Base-by-base conservation (phyloP, 2,113 vertebrate genomes). In the Centrocercus urophasianus region DNA sequence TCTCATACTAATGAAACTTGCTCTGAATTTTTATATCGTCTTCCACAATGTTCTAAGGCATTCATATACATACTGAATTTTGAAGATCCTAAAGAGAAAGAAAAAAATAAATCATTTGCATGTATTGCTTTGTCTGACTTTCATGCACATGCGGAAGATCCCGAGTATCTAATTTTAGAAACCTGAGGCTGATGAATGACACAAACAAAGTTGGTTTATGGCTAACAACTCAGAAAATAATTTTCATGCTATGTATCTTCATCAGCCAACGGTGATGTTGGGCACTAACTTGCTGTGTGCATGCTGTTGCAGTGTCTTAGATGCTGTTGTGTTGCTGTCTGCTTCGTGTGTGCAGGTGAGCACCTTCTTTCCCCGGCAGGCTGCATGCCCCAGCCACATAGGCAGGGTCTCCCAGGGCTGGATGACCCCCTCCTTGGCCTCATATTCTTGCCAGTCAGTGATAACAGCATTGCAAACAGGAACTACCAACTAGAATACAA, bases 141-240 rank as follows among this genome's bases (percentile, higher is more conserved):
- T 52, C 52, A 13, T 38, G 21, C 40, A 65, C 17, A 28, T 43
- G 47, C 43, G 34, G 64, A 88, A 83, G 88, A 75, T 47, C 19
- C 32, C 24, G 75, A 89, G 70, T 47, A 78, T 42, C 73, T 92
- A 95, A 89, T 89, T 96, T 93, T 88, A 90, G 92, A 92, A 38
- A 54, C 38, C 65, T 8, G 19, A 86, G 22, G 14, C 50, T 92
- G 90, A 81, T 88, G 61, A 96, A 90, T 57, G 73, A 63, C 56
- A 60, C 47, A 25, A 32, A 81, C 38, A 81, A 77, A 94, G 81
- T 32, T 38, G 61, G 17, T 88, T 81, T 74, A 83, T 80, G 88
- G 84, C 83, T 96, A 86, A 94, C 17, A 80, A 65, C 64, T 95
- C 36, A 48, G 64, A 74, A 83, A 82, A 80, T 32, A 42, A 50